phyloP scores from a whole-genome alignment of 1,140 invertebrate species.

The Portunus trituberculatus region DNA sequence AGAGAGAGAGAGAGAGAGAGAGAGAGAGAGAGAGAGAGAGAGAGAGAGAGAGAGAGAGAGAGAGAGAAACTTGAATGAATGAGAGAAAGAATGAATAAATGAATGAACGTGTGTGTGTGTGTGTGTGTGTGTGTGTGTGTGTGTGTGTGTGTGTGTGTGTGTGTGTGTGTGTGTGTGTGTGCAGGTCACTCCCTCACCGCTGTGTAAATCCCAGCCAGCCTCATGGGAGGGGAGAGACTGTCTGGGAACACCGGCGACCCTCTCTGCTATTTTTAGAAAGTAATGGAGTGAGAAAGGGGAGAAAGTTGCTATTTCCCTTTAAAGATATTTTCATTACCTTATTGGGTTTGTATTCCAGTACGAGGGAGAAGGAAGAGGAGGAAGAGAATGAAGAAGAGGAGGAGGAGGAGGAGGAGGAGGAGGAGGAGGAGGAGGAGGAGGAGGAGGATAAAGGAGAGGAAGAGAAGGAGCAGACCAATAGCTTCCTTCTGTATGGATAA shows the following conservation, averaged over 20 bases:
- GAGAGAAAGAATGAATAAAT: neutral
- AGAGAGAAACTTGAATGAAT: neutral
- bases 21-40: neutral
- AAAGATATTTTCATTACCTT: constrained; percentile 16
- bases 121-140: neutral
- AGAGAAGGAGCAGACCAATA: neutral
- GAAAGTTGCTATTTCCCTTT: constrained; percentile 22
- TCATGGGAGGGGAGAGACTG: neutral
- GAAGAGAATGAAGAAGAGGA: neutral
- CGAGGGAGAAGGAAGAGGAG: neutral
- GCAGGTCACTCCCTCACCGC: constrained; percentile 7
- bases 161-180: constrained; percentile 2
- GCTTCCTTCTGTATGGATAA: neutral
- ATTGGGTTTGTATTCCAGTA: neutral
- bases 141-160: constrained; percentile 5
- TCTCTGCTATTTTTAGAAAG: constrained; percentile 23
- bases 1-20: neutral
- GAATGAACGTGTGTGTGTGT: neutral
- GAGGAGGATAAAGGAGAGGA: too few species aligned
- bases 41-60: constrained; percentile 33
- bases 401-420: neutral
- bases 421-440: too few species aligned
- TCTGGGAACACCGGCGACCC: neutral
- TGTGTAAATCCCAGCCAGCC: constrained; percentile 8
- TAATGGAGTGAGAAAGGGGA: constrained; percentile 21